Base-by-base conservation (phyloP, 2,797 vertebrate species). In the Cuniculus paca region DNA sequence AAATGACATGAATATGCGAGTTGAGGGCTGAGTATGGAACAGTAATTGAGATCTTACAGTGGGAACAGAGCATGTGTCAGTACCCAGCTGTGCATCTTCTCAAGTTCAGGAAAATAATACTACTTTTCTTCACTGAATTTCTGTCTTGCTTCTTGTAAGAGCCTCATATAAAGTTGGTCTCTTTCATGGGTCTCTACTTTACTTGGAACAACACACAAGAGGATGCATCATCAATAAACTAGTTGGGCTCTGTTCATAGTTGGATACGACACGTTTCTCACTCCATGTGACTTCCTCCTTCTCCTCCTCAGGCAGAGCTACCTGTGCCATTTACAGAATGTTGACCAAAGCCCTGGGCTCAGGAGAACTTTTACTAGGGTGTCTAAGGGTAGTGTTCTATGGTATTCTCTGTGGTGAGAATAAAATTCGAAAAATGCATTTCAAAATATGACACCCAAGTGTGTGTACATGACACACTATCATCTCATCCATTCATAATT, bases 11-110 rank as follows among this genome's bases (percentile, higher is more conserved):
- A 50, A 48, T 78, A 34, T 61, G 90, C 75, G 77, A 91, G 42
- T 75, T 22, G 50, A 92, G 54, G 54, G 83, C 92, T 36, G 87
- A 79, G 42, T 39, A 0, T 36, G 75, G 83, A 98, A 58, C 90
- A 98, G 70, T 93, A 97, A 97, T 68, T 97, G 88, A 97, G 70
- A 83, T 83, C 95, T 95, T 68, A 77, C n/a, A 92, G 91, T 61
- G 39, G 61, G 96, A 82, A 20, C 6, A 10, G 14, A 90, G 70
- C n/a, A 14, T 96, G 97, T 98, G 87, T 85, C 92, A 96, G 17
- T 97, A 95, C 70, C 91, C 70, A 87, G 17, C 96, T 80, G 94
- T 80, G 72, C 77, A 50, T 14, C 88, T 96, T 90, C 77, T 98
- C 90, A 58, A 20, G 56, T 68, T 90, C 93, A 28, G 48, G 45